phyloP scores from a whole-genome alignment of 1,140 invertebrate genomes.

The Diprion similis region DNA sequence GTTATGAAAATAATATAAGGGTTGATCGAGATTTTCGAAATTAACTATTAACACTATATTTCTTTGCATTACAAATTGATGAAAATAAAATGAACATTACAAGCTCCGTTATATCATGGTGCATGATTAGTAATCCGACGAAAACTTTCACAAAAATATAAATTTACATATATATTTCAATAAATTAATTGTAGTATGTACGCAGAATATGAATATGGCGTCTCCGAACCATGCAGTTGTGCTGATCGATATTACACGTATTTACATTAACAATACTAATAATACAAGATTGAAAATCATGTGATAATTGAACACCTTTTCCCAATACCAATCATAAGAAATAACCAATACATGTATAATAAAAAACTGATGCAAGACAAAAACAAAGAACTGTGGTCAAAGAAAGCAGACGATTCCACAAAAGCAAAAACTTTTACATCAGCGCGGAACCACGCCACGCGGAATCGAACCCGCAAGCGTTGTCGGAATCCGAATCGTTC shows the following conservation, averaged over 20 bases:
- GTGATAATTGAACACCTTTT: neutral
- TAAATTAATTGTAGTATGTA: too few species aligned
- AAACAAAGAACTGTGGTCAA: neutral
- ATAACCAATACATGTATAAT: neutral
- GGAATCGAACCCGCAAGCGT: slow-evolving; percentile 81
- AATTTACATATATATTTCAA: too few species aligned
- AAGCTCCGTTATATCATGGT: too few species aligned
- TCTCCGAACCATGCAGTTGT: too few species aligned
- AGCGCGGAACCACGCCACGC: slow-evolving; percentile 67
- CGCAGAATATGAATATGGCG: too few species aligned
- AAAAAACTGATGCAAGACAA: neutral
- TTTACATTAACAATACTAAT: slow-evolving; percentile 3
- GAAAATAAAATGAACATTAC: too few species aligned
- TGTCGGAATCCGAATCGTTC: slow-evolving; percentile 79
- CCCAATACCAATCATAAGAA: neutral
- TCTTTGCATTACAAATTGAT: too few species aligned
- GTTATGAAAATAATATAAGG: too few species aligned
- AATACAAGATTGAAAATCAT: neutral
- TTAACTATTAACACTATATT: too few species aligned
- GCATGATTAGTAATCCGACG: too few species aligned
- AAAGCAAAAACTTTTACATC: slow-evolving; percentile 33
- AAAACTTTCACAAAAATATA: too few species aligned
- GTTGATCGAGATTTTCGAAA: too few species aligned
- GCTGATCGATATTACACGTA: neutral
- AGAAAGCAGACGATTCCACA: neutral